A percentile compares a stretch with the other conserved stretches of the same genome.
Conservation (phyloP, 1,140 invertebrate genomes). For the Trialeurodes vaporariorum region DNA sequence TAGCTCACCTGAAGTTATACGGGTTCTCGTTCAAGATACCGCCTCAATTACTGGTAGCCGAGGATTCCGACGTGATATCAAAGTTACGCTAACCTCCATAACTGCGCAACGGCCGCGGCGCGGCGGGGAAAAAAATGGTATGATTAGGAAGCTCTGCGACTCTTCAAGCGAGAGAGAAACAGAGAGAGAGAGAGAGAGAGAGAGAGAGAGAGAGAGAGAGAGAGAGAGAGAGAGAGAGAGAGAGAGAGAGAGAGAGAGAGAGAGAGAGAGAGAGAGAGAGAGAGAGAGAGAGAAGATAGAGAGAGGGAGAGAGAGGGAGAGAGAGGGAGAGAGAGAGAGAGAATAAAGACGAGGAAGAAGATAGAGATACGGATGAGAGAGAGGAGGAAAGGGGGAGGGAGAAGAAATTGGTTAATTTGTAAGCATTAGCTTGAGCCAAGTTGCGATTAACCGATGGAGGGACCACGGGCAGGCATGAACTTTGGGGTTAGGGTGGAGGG, state of each 20-base stretch:
- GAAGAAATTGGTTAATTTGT: neutral
- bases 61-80: neutral
- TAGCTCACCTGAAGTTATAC: no score
- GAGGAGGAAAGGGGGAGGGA: no score
- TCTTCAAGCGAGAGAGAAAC: neutral
- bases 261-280: neutral
- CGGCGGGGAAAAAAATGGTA: neutral
- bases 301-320: no score
- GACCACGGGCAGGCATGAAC: neutral
- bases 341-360: no score
- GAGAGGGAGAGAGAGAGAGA: no score
- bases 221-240: no score
- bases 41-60: neutral
- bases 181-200: no score
- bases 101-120: no score
- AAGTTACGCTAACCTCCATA: neutral
- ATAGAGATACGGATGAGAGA: neutral
- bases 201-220: neutral
- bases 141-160: neutral
- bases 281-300: no score
- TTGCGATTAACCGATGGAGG: neutral
- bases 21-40: no score
- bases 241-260: neutral
- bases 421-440: neutral
- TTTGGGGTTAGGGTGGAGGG: no score